Base-by-base conservation (phyloP, 1,140 invertebrate species). In the Pectinophora gossypiella region DNA sequence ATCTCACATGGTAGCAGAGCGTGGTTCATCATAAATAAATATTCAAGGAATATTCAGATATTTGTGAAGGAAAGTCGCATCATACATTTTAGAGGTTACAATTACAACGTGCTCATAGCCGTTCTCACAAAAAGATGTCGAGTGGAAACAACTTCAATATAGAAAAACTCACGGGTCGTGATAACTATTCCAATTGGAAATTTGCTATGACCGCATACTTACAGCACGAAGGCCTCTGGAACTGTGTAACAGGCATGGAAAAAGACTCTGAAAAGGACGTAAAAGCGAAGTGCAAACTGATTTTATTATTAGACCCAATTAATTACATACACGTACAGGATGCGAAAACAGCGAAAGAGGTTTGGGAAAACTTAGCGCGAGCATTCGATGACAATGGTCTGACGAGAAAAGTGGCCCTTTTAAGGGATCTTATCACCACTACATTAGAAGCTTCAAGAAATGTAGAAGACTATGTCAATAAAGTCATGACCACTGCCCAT, bases 201-300 rank as follows among this genome's bases (percentile, higher is more conserved):
- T 76, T 76, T 46, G 61, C 66, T 36, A 61, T 77, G 48, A 54
- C 74, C 43, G 59, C 71, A 38, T 73, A 68, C 54, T 61, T 81
- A 23, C 51, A 72, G 53, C 65, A 64, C 27, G 69, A 75, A 44
- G 58, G 72, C n/a, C 18, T 73, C 18, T 74, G 68, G 64, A 43
- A 56, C 27, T 67, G 60, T 35, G 3, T 19, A n/a, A 35, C 20
- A 22, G 27, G 38, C 13, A 45, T 32, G 10, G 18, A 48, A 20
- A 22, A 53, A 1, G 46, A 56, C 36, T 5, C 54, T 6, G 42
- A 5, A 5, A 38, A 32, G 15, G 56, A 61, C 13, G 45, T 54
- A 2, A 57, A 57, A 19, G 48, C 59, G 19, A 60, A 54, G 35
- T 35, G 40, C 23, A 36, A 10, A 38, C 4, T 38, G 13, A 38